Percentiles rank a stretch among this genome's conserved stretches.
Conservation (phyloP, 2,113 vertebrate species). For the Prochilodus magdalenae region DNA sequence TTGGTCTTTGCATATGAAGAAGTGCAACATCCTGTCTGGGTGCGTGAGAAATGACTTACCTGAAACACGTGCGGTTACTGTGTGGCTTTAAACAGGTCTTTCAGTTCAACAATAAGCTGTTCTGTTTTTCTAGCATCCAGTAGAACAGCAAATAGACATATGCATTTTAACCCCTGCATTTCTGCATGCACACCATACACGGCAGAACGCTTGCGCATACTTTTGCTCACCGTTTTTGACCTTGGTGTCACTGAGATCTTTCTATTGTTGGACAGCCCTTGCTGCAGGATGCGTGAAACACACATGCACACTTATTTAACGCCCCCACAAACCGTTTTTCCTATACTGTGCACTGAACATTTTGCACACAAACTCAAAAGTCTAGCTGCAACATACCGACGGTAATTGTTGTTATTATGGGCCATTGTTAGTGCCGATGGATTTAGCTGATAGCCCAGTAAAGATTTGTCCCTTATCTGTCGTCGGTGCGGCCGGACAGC, state of each 20-base stretch:
- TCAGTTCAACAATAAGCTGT: background rate
- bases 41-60: conserved; percentile 15
- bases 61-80: conserved; percentile 19
- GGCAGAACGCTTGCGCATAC: too few species aligned
- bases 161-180: background rate
- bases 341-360: background rate
- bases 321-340: too few species aligned
- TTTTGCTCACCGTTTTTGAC: too few species aligned
- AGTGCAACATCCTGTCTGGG: conserved; percentile 30
- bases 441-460: conserved; percentile 26
- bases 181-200: background rate
- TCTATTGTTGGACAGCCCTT: too few species aligned
- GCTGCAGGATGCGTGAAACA: too few species aligned
- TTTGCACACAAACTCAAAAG: background rate
- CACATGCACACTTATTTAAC: too few species aligned
- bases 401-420: conserved; percentile 24
- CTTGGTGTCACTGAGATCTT: too few species aligned
- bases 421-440: conserved; percentile 34
- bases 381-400: conserved; percentile 20
- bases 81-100: background rate
- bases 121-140: background rate
- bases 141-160: background rate
- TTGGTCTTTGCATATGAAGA: background rate
- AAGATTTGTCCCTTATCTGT: conserved; percentile 38
- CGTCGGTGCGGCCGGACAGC: conserved; percentile 13